A percentile compares a stretch with the other conserved stretches of the same genome.
phyloP scores from a whole-genome alignment of 2,888 invertebrate genomes.

The Dastarcus helophoroides region DNA sequence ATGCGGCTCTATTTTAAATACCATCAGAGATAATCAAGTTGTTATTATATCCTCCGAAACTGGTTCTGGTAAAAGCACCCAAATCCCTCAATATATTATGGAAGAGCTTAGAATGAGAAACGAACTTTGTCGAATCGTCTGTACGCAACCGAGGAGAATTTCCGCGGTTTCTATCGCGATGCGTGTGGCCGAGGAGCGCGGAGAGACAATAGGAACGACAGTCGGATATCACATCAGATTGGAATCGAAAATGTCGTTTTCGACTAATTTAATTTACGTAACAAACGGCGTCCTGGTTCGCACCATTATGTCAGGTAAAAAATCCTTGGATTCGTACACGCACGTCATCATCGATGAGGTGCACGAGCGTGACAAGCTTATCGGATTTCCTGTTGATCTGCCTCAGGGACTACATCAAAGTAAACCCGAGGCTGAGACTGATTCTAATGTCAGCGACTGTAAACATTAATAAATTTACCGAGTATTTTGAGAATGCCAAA shows the following conservation, averaged over 20 bases:
- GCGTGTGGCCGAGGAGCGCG: constrained; percentile 60
- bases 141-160: constrained; percentile 86
- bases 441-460: constrained; percentile 94
- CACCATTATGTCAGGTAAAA: constrained; percentile 73
- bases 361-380: constrained; percentile 87
- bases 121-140: constrained; percentile 68
- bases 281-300: constrained; percentile 85
- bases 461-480: constrained; percentile 68
- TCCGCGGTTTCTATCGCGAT: constrained; percentile 85
- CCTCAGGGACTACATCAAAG: constrained; percentile 60
- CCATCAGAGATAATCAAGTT: constrained; percentile 48
- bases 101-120: constrained; percentile 47
- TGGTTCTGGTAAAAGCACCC: constrained; percentile 91
- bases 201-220: constrained; percentile 39
- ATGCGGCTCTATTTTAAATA: constrained; percentile 6
- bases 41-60: constrained; percentile 72
- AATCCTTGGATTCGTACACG: constrained; percentile 56
- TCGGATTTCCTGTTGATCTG: constrained; percentile 87
- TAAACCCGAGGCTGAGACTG: constrained; percentile 61
- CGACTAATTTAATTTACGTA: constrained; percentile 77
- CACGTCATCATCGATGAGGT: constrained; percentile 91
- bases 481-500: constrained; percentile 74
- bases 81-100: constrained; percentile 86
- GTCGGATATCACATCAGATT: constrained; percentile 74
- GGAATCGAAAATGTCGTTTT: constrained; percentile 71